phyloP scores from a whole-genome alignment of 2,113 vertebrate genomes.

The Calonectris borealis region DNA sequence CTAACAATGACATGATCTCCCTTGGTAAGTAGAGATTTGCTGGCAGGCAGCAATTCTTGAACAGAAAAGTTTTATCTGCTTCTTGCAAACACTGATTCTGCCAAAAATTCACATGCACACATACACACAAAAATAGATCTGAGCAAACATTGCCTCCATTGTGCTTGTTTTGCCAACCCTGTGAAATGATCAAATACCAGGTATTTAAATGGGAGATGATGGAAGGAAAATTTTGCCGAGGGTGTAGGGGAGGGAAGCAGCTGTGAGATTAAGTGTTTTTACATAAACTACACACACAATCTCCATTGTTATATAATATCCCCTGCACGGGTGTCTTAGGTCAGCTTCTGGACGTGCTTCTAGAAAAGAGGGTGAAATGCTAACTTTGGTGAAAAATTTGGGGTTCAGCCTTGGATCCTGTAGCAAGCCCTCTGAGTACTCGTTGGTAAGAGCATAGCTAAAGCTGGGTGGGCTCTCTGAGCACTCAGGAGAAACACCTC shows the following conservation, averaged over 20 bases:
- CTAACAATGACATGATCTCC: constrained; percentile 70
- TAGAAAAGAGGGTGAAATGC: neutral
- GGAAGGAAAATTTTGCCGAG: constrained; percentile 17
- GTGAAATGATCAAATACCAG: constrained; percentile 65
- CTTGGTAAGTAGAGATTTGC: constrained; percentile 71
- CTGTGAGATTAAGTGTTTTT: constrained; percentile 55
- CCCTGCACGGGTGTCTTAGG: neutral
- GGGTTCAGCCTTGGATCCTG: neutral
- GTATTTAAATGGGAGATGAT: constrained; percentile 47
- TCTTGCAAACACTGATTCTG: constrained; percentile 75
- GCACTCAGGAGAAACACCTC: neutral
- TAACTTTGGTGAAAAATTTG: neutral
- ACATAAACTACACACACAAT: constrained; percentile 25
- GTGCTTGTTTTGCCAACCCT: constrained; percentile 69
- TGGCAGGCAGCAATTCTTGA: constrained; percentile 73
- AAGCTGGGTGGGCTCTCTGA: neutral
- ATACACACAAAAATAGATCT: constrained; percentile 61
- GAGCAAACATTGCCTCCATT: constrained; percentile 69
- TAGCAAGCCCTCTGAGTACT: neutral
- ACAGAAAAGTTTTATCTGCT: constrained; percentile 77
- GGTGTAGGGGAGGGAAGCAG: constrained; percentile 29
- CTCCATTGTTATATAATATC: constrained; percentile 45
- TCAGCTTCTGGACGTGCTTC: neutral
- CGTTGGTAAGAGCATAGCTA: neutral
- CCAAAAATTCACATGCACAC: constrained; percentile 61